phyloP scores from a whole-genome alignment of 2,113 vertebrate species.

The Plecotus auritus region DNA sequence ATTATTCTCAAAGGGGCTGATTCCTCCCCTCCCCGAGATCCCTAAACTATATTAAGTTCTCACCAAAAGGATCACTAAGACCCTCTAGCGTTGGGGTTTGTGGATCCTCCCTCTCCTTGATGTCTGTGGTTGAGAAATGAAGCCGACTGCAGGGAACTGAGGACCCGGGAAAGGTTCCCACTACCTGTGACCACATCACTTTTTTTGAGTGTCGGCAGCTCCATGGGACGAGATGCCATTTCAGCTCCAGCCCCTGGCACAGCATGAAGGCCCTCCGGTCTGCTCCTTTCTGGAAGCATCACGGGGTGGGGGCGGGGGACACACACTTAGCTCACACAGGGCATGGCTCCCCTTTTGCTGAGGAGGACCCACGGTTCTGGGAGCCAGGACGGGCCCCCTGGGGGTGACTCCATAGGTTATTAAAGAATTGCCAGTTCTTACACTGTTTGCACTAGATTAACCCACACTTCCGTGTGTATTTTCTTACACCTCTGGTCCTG shows the following conservation, averaged over 20 bases:
- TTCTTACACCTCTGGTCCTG: slow-evolving; percentile 30
- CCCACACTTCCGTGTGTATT: not conserved
- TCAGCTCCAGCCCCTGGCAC: not conserved
- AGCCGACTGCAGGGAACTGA: not conserved
- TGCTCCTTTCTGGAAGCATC: not conserved
- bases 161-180: fast-evolving
- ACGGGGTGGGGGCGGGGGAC: not conserved
- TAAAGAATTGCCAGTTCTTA: not conserved
- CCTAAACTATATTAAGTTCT: not conserved
- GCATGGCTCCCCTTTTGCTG: not conserved
- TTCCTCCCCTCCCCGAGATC: too few species aligned
- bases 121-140: not conserved
- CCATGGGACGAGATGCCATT: not conserved
- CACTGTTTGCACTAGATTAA: not conserved
- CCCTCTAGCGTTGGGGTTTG: not conserved
- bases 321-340: not conserved
- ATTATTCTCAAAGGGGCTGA: not conserved
- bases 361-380: not conserved
- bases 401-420: not conserved
- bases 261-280: not conserved
- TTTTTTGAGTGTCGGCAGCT: too few species aligned
- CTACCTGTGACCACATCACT: not conserved
- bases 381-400: not conserved
- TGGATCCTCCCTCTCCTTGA: not conserved
- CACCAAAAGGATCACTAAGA: not conserved